Base-by-base conservation (phyloP, 1,140 invertebrate species). In the Euura saliciscinereae region DNA sequence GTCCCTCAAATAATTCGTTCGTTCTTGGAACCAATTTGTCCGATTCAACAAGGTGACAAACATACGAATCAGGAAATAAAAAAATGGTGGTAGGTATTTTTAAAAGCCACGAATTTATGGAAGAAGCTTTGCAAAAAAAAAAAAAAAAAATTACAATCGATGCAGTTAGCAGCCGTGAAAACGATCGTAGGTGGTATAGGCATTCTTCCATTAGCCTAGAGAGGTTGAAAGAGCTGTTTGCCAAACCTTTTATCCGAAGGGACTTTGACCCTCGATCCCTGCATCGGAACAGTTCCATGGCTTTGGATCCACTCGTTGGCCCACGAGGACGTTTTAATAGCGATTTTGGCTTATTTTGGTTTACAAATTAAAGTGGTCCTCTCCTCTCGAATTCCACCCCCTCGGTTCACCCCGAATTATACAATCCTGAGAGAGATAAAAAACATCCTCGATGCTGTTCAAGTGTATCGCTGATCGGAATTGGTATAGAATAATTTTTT, bases 301-400 rank as follows among this genome's bases (percentile, higher is more conserved):
- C 28, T 0, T 0, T 28, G 28, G 28, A 28, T 28, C 8, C 51
- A 59, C 51, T 59, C 51, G 51, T 59, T n/a, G 28, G 28, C 28
- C 28, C 28, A 1, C 28, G 51, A 59, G 73, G 69, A 75, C 73
- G 74, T 75, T 79, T 76, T 82, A 82, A 82, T 81, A 80, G 76
- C 78, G 75, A 76, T 79, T 78, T 76, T 73, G 70, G 73, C 80
- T 78, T 81, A 80, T 79, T 80, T 81, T 80, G 71, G 76, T 79
- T 79, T 79, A 81, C 79, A 80, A 81, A 81, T 81, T 80, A 78
- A 78, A 78, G 69, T 71, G 68, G 8, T 13, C 59, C 3, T 10
- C 13, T 43, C 5, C 4, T 11, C 51, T 5, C 8, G 64, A 69
- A n/a, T n/a, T 73, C 71, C 65, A 69, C 69, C 68, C 73, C 69